Percentiles rank a stretch among this genome's conserved stretches.
phyloP scores from a whole-genome alignment of 92 coral and sea anemone species.

The Epizoanthus stellaris region DNA sequence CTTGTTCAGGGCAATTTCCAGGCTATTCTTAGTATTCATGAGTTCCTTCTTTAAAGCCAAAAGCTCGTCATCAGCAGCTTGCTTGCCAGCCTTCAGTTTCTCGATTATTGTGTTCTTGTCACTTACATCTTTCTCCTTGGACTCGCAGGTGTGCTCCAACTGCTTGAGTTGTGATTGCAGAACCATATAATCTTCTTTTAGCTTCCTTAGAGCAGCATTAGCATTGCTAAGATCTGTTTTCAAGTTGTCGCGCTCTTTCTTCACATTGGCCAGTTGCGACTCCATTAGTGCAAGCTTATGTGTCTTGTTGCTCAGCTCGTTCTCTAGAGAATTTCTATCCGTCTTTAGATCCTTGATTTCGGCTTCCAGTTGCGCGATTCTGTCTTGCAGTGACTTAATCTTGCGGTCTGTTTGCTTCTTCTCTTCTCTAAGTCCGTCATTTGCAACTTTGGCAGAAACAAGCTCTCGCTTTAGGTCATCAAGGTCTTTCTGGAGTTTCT shows the following conservation, averaged over 20 bases:
- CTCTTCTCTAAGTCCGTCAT: constrained; percentile 72
- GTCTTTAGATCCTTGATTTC: constrained; percentile 84
- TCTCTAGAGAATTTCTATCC: constrained; percentile 84
- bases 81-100: constrained; percentile 66
- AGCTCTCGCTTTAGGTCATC: constrained; percentile 75
- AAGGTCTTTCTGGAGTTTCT: constrained; percentile 75
- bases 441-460: constrained; percentile 72
- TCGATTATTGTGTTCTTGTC: constrained; percentile 82
- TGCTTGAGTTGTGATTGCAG: constrained; percentile 67
- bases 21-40: constrained; percentile 76
- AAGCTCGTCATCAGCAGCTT: constrained; percentile 77
- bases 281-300: constrained; percentile 81
- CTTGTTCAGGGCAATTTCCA: constrained; percentile 79
- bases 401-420: constrained; percentile 84
- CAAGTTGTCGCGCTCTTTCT: constrained; percentile 77
- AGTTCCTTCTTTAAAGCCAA: constrained; percentile 76
- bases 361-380: constrained; percentile 62
- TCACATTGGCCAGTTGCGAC: constrained; percentile 74
- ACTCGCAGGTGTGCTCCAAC: constrained; percentile 68
- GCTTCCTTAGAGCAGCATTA: constrained; percentile 62
- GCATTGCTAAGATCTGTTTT: constrained; percentile 69
- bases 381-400: constrained; percentile 60
- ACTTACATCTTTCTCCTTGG: constrained; percentile 63
- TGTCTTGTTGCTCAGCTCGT: constrained; percentile 82
- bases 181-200: constrained; percentile 76